Evolutionary conservation across 1,140 invertebrate genomes (phyloP).

Genomic region (honey bee (Apis mellifera)): DNA sequence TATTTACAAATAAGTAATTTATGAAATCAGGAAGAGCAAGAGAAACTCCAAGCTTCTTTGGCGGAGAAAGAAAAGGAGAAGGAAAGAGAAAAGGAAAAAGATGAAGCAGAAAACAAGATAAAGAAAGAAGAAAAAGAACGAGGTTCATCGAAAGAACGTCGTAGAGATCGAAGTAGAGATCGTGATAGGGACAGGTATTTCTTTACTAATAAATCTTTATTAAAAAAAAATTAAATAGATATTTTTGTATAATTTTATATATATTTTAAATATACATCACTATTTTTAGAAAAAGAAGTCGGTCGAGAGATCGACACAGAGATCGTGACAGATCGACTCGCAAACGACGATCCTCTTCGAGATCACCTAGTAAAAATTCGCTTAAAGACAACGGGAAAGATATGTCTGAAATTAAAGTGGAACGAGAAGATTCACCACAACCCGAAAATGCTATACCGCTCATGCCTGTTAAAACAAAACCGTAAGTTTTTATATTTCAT

Average conservation of each 20-base stretch:
- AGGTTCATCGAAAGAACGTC: constrained; percentile 75
- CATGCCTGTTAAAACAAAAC: constrained; percentile 79
- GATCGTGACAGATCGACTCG: constrained; percentile 80
- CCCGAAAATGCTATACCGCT: constrained; percentile 77
- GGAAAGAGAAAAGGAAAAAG: constrained; percentile 79
- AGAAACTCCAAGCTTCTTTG: constrained; percentile 85
- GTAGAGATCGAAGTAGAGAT: constrained; percentile 79
- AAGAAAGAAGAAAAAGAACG: constrained; percentile 79
- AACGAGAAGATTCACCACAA: constrained; percentile 77
- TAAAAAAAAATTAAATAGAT: not conserved
- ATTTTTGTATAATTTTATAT: constrained; percentile 19
- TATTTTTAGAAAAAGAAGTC: constrained; percentile 77
- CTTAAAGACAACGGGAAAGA: constrained; percentile 76
- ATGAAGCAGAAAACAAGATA: constrained; percentile 77
- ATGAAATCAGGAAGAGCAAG: constrained; percentile 86
- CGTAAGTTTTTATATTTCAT: constrained; percentile 67
- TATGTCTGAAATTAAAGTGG: constrained; percentile 72
- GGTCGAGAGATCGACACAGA: constrained; percentile 80
- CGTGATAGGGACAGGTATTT: constrained; percentile 80
- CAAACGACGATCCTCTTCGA: constrained; percentile 75
- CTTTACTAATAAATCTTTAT: too few species aligned
- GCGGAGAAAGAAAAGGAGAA: constrained; percentile 82
- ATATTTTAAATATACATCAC: not conserved
- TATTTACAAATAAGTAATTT: constrained; percentile 13
- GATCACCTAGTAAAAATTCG: constrained; percentile 76